Evolutionary conservation across 2,113 vertebrate genomes (phyloP).

Genomic region (Plestiodon gilberti): DNA sequence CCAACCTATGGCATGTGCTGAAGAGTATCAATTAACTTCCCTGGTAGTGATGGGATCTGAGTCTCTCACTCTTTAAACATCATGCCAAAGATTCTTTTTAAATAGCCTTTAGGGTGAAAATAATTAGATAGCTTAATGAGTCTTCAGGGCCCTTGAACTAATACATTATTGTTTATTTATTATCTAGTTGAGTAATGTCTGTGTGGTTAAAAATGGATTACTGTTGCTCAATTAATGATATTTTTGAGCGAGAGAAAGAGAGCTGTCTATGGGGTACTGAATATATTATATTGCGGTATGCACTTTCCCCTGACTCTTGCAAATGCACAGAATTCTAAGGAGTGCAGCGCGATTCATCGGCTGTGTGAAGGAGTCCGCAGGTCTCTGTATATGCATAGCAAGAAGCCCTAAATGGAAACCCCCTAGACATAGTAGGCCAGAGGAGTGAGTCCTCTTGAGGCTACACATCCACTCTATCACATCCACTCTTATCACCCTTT

Average conservation of each 20-base stretch:
- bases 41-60: neutral
- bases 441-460: too few species aligned
- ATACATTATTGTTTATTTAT: conserved; percentile 28
- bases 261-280: neutral
- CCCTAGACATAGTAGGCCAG: too few species aligned
- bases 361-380: neutral
- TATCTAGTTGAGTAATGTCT: conserved; percentile 16
- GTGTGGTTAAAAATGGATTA: conserved; percentile 20
- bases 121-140: conserved; percentile 28
- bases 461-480: too few species aligned
- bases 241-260: neutral
- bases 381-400: neutral
- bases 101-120: conserved; percentile 18
- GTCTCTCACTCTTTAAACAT: conserved; percentile 1
- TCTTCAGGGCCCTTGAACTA: conserved; percentile 18
- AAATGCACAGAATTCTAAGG: neutral
- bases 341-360: too few species aligned
- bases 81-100: conserved; percentile 20
- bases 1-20: neutral
- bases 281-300: neutral
- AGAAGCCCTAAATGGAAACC: neutral
- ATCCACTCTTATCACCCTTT: too few species aligned
- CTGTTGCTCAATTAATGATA: conserved; percentile 7
- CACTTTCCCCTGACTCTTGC: neutral
- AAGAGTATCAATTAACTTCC: neutral